phyloP scores from a whole-genome alignment of 2,113 vertebrate species.

The Xiphorhynchus elegans region DNA sequence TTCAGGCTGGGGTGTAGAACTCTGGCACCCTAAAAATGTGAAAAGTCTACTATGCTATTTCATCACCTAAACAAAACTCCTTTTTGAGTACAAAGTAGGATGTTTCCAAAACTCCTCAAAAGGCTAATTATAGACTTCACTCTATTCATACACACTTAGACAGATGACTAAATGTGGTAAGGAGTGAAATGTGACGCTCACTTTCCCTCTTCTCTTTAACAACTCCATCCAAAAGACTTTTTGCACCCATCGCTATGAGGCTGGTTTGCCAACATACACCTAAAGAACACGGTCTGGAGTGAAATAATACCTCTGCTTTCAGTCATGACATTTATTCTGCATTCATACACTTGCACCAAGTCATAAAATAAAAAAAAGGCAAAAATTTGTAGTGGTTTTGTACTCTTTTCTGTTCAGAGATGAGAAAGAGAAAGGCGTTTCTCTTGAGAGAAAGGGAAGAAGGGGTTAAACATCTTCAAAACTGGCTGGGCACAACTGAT shows the following conservation, averaged over 20 bases:
- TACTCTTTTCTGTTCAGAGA: not conserved
- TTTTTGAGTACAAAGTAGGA: not conserved
- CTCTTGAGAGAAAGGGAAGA: not conserved
- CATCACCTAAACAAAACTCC: not conserved
- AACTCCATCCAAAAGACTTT: not conserved
- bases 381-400: not conserved
- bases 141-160: accelerated
- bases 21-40: not conserved
- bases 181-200: not conserved
- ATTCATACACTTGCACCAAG: not conserved
- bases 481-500: conserved; percentile 49
- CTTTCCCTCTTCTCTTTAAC: not conserved
- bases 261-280: accelerated
- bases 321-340: not conserved
- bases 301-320: not conserved
- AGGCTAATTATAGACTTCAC: not conserved
- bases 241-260: not conserved
- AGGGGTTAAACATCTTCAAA: conserved; percentile 44
- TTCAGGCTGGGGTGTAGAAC: not conserved
- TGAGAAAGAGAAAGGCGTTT: not conserved
- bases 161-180: not conserved
- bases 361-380: not conserved
- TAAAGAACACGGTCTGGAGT: not conserved
- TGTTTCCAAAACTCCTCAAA: not conserved
- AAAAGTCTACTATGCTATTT: not conserved